Evolutionary conservation across 2,113 vertebrate species (phyloP), one percentile per base, ranked within the genome.

Genomic region (Tauraco erythrolophus): DNA sequence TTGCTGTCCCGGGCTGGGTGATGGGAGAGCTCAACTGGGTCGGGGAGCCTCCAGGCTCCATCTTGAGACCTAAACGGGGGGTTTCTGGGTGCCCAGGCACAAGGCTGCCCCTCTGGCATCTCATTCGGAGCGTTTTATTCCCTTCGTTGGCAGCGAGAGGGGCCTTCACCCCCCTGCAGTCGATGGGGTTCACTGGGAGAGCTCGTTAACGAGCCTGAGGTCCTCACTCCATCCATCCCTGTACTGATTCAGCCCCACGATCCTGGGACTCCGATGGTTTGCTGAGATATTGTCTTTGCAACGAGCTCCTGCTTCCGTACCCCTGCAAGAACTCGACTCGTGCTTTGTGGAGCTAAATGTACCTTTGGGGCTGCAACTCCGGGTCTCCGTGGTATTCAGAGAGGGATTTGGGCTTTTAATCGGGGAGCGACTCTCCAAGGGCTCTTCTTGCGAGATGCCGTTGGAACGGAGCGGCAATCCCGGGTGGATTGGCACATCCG

Each of bases 291-390:
- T 43, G 27, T 13, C 61, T 66, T 45, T 8, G n/a, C 53, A 4
- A 10, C 2, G 22, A 64, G 4, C n/a, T 70, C 56, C 45, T 37
- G 33, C 28, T 50, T 66, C 50, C 46, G 14, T 18, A 33, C 22
- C 48, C 46, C 23, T 14, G 83, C 11, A 18, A 19, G 54, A 80
- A 19, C 28, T 64, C 76, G 5, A n/a, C 30, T 58, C 30, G 25
- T 46, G n/a, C 56, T 62, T 39, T 6, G 3, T 8, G n/a, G 66
- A 71, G 87, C 71, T 43, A 13, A 46, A 60, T 0, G 2, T 0
- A 3, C 56, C 45, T 37, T 9, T 1, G 57, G 15, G 45, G 24
- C 78, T 25, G 80, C 0, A 0, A 9, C 65, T 61, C 45, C 7
- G 45, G 13, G 17, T 31, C 31, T 33, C 78, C 3, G 3, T 25